phyloP scores from a whole-genome alignment of 2,888 invertebrate species.

The Epirrita christyi region DNA sequence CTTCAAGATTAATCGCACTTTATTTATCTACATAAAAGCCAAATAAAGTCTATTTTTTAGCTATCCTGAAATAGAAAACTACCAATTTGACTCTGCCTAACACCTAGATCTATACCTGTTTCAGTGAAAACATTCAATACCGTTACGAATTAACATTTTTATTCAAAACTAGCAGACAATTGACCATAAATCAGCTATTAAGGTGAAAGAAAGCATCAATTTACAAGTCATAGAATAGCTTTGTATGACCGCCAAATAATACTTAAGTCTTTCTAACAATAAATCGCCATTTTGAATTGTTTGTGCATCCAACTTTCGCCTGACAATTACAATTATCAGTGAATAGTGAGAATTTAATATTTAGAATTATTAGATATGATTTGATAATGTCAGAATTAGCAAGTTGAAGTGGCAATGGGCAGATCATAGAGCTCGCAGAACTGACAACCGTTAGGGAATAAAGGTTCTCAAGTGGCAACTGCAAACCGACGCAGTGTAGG shows the following conservation, averaged over 20 bases:
- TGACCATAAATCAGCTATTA: slow-evolving; percentile 37
- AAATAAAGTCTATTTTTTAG: too few species aligned
- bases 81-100: not conserved
- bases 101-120: slow-evolving; percentile 10
- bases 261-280: slow-evolving; percentile 12
- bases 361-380: not conserved
- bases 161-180: slow-evolving; percentile 28
- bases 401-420: too few species aligned
- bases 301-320: slow-evolving; percentile 13
- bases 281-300: slow-evolving; percentile 20
- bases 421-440: too few species aligned
- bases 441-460: too few species aligned
- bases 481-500: too few species aligned
- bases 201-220: slow-evolving; percentile 38
- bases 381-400: too few species aligned
- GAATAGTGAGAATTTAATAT: slow-evolving; percentile 14
- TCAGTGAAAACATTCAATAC: slow-evolving; percentile 8
- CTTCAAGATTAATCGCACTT: too few species aligned
- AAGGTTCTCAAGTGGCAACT: too few species aligned
- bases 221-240: slow-evolving; percentile 16
- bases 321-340: slow-evolving; percentile 1
- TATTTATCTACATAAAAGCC: too few species aligned
- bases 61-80: slow-evolving; percentile 6
- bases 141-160: slow-evolving; percentile 32
- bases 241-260: slow-evolving; percentile 16